These are phyloP conservation scores for Eulemur rubriventer DNA, from an alignment of 2,797 vertebrate genomes.

Conservation along the genomic window DNA sequence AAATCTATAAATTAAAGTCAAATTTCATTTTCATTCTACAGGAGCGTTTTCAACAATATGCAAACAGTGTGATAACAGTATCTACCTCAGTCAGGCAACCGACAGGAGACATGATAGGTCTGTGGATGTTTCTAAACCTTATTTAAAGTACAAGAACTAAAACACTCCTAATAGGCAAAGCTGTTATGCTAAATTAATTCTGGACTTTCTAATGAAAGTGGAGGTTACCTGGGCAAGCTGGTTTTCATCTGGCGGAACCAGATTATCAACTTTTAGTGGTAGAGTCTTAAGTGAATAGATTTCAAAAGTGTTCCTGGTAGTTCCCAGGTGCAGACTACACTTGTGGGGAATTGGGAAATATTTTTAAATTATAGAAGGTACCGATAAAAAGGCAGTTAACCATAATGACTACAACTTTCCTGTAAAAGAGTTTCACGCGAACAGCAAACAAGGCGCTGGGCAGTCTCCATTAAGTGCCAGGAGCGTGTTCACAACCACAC, in stretches of 20 bases:
- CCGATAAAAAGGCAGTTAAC: neutral
- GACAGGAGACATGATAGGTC: neutral
- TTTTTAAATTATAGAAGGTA: neutral
- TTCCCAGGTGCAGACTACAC: neutral
- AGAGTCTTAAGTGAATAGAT: neutral
- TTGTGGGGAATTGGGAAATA: neutral
- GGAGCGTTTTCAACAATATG: neutral
- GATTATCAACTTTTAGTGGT: neutral
- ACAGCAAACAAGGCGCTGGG: neutral
- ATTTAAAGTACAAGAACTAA: neutral
- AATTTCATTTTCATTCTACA: neutral
- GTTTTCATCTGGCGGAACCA: neutral
- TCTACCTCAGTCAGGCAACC: neutral
- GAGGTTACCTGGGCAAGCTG: neutral
- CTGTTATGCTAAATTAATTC: neutral
- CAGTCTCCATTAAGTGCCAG: neutral
- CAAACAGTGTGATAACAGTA: neutral
- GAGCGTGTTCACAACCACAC: accelerated
- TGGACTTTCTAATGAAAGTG: neutral
- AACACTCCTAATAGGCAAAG: neutral
- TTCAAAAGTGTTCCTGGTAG: neutral
- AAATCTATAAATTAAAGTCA: constrained; percentile 27
- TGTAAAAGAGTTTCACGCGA: neutral
- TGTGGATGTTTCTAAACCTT: neutral
- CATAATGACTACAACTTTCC: neutral